Evolutionary conservation across 1,140 invertebrate species (phyloP), one percentile per base, ranked within the genome.

Genomic region (Caerostris extrusa): DNA sequence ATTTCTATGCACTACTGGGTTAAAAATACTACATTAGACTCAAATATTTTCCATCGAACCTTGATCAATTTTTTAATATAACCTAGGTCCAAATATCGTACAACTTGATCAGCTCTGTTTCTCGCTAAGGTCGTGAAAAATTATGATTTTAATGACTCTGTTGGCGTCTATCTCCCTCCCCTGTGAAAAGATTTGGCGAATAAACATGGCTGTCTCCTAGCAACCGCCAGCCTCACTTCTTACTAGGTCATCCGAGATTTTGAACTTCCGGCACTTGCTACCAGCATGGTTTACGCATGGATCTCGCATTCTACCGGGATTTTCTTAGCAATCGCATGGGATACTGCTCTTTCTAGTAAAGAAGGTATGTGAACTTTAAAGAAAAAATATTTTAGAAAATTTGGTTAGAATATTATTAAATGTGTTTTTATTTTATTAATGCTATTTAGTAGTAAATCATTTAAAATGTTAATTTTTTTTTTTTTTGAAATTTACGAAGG

Each of bases 231-330:
- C 14, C 67, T 60, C 89, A 17, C 14, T 50, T 34, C n/a, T 83
- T 92, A 85, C 82, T 92, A 50, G 90, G 90, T 92, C 90, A 92
- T 60, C 90, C 82, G 81, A 56, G 69, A 92, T 92, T 85, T 67
- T 60, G n/a, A 92, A 69, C 90, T 92, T 92, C 90, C 90, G 90
- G 82, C 81, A 64, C 61, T 17, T 91, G 58, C 90, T 61, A 71
- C 57, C 90, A 91, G 77, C 89, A 81, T 91, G 89, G 53, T 17
- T 57, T 19, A 5, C 71, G 19, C 71, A 77, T 77, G 71, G 71
- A 77, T 50, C 19, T 50, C 71, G 19, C 71, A 77, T 12, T 50
- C 4, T 77, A 50, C 71, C n/a, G 53, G 86, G 19, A 3, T 61
- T 64, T 88, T 64, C 86, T 55, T 50, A 60, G 60, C 19, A 64